Conservation (phyloP, 1,140 invertebrate species). For the Nilaparvata lugens region DNA sequence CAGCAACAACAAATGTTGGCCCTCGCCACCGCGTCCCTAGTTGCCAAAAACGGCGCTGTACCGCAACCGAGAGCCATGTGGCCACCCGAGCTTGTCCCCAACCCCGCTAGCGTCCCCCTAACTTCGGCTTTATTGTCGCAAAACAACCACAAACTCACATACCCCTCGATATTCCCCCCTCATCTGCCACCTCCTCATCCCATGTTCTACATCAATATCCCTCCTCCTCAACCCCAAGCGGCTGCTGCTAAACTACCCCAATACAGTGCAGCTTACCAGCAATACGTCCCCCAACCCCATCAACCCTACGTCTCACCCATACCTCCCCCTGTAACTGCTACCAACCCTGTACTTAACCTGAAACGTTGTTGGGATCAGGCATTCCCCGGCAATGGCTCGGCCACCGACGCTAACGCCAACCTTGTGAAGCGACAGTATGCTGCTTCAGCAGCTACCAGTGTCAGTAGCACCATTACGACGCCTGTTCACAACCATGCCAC, state of each 20-base stretch:
- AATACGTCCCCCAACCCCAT: neutral
- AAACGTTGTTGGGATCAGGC: constrained; percentile 24
- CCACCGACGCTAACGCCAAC: constrained; percentile 20
- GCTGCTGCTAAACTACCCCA: constrained; percentile 9
- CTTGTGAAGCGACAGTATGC: constrained; percentile 7
- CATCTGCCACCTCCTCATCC: constrained; percentile 1
- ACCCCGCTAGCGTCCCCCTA: neutral
- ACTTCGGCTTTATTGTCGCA: neutral
- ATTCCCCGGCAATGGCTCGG: constrained; percentile 20
- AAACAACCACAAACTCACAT: constrained; percentile 2
- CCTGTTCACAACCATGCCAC: constrained; percentile 1
- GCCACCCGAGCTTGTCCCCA: constrained; percentile 1
- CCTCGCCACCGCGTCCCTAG: neutral
- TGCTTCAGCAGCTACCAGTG: neutral
- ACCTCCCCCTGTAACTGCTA: neutral
- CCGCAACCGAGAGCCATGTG: neutral
- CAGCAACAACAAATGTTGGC: constrained; percentile 11
- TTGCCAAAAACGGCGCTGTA: neutral
- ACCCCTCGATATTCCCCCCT: constrained; percentile 3
- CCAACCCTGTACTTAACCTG: constrained; percentile 6
- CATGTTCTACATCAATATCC: constrained; percentile 11
- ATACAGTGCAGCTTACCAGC: neutral
- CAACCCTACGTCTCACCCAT: constrained; percentile 8
- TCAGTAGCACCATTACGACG: neutral
- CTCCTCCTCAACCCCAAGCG: constrained; percentile 7